These are phyloP conservation scores for Acleris emargana DNA, from an alignment of 2,888 invertebrate genomes.

Conservation along the genomic window DNA sequence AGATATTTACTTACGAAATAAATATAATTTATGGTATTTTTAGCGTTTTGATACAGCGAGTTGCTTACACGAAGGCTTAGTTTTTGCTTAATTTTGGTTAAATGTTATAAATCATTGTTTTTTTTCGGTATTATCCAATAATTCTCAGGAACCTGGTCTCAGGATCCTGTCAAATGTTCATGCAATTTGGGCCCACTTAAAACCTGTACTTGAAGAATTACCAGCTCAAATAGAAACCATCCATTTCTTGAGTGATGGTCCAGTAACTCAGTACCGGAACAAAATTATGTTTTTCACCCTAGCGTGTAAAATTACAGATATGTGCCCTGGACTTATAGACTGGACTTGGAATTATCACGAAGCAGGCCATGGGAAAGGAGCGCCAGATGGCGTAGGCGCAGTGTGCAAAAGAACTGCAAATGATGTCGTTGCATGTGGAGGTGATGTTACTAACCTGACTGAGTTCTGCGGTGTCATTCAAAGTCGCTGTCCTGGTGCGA, in stretches of 20 bases:
- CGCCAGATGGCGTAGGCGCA: slow-evolving; percentile 17
- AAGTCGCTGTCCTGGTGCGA: slow-evolving; percentile 16
- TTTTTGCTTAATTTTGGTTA: too few species aligned
- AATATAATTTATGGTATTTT: too few species aligned
- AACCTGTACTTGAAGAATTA: neutral
- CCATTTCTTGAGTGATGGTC: slow-evolving; percentile 16
- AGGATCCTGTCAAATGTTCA: neutral
- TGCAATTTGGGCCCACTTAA: slow-evolving; percentile 2
- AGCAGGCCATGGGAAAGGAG: slow-evolving; percentile 16
- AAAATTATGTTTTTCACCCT: slow-evolving; percentile 16
- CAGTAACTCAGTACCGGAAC: slow-evolving; percentile 14
- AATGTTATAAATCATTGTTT: neutral
- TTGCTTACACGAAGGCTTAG: too few species aligned
- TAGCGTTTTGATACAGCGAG: too few species aligned
- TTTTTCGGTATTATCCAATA: neutral
- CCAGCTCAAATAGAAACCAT: slow-evolving; percentile 10
- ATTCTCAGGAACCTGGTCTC: neutral
- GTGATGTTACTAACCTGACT: slow-evolving; percentile 15
- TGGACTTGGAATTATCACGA: slow-evolving; percentile 17
- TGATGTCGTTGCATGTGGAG: slow-evolving; percentile 10
- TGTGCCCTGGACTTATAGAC: slow-evolving; percentile 8
- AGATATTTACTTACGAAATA: too few species aligned
- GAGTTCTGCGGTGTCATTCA: slow-evolving; percentile 16
- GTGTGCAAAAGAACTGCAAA: slow-evolving; percentile 9
- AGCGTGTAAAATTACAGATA: slow-evolving; percentile 10